Conservation (phyloP, 2,797 vertebrate genomes). For the Chanos chanos region DNA sequence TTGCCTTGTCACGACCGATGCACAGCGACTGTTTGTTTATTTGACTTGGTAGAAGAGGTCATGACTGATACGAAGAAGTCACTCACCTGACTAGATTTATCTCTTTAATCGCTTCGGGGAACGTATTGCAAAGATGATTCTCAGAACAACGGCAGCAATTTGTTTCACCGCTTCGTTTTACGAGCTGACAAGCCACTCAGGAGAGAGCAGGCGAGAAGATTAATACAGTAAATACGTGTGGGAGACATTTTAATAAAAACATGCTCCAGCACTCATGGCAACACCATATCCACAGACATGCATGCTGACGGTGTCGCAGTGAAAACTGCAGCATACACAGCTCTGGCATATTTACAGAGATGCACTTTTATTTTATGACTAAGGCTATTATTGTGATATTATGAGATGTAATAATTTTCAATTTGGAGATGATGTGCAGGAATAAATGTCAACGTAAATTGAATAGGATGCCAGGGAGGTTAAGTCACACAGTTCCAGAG, state of each 20-base stretch:
- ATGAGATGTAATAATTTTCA: neutral
- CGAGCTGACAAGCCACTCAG: neutral
- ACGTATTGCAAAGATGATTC: neutral
- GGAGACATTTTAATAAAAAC: neutral
- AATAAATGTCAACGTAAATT: neutral
- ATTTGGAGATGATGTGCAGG: neutral
- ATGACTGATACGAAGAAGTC: constrained; percentile 10
- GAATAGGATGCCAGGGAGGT: neutral
- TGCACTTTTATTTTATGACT: neutral
- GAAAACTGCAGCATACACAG: too few relatives aligned
- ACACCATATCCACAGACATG: neutral
- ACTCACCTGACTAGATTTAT: constrained; percentile 1
- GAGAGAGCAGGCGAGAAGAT: neutral
- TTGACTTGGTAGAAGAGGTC: too few relatives aligned
- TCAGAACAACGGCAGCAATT: neutral
- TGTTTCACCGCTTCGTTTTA: neutral
- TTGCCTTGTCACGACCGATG: too few relatives aligned
- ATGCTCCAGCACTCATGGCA: neutral
- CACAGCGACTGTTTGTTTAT: too few relatives aligned
- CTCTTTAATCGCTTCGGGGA: neutral
- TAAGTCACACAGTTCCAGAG: too few relatives aligned
- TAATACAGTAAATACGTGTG: neutral
- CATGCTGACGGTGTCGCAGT: neutral
- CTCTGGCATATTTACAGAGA: neutral
- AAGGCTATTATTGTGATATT: neutral